Evolutionary conservation across 2,113 vertebrate genomes (phyloP).

Genomic region (Bubo scandiacus): DNA sequence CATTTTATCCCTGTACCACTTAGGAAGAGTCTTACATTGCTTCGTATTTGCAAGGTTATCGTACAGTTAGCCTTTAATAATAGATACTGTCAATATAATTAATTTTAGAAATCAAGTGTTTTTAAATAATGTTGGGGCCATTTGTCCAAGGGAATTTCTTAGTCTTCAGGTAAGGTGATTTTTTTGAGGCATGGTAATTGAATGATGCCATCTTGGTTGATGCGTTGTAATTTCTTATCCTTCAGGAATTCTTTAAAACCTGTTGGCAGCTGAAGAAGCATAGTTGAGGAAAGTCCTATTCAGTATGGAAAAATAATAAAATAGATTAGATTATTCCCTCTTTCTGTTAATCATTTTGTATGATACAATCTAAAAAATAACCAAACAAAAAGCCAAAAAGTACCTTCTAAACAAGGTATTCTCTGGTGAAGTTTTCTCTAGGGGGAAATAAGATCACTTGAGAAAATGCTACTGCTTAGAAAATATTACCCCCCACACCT

Average conservation of each 20-base stretch:
- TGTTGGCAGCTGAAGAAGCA: neutral
- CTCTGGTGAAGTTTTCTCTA: neutral
- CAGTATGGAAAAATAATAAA: neutral
- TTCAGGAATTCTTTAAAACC: neutral
- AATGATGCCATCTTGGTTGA: neutral
- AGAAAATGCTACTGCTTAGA: neutral
- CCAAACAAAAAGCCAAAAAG: neutral
- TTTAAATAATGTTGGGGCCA: neutral
- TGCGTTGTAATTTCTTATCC: neutral
- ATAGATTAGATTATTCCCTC: neutral
- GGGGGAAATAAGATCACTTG: neutral
- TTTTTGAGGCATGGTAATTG: neutral
- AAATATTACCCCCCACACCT: neutral
- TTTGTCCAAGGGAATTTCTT: neutral
- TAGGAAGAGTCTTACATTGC: neutral
- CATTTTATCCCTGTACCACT: fast-evolving
- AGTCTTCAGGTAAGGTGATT: neutral
- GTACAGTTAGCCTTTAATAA: neutral
- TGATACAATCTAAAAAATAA: neutral
- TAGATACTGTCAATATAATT: neutral
- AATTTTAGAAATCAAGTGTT: neutral
- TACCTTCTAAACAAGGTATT: neutral
- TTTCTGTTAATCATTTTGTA: neutral
- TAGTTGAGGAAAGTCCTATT: neutral
- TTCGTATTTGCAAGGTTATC: neutral